Evolutionary conservation across 2,888 invertebrate genomes (phyloP).

Genomic region (Andrena fulva): DNA sequence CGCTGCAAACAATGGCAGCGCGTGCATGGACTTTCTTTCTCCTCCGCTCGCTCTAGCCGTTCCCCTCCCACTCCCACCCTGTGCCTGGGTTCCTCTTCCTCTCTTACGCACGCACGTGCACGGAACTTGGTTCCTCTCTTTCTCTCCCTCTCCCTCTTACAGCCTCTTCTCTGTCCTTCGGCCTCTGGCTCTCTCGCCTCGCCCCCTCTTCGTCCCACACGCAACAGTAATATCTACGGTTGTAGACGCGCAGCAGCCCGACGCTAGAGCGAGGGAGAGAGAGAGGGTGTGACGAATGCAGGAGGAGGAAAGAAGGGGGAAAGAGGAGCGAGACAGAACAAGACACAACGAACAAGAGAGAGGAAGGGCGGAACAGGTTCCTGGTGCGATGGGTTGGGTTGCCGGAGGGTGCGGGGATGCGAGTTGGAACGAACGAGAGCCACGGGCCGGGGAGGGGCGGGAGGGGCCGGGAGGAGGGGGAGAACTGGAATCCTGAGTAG

Average conservation of each 20-base stretch:
- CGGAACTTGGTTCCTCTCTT: slow-evolving; percentile 42
- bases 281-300: slow-evolving; percentile 27
- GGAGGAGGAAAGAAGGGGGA: slow-evolving; percentile 51
- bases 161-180: slow-evolving; percentile 15
- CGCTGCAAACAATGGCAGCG: slow-evolving; percentile 84
- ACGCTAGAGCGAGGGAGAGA: slow-evolving; percentile 38
- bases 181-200: slow-evolving; percentile 22
- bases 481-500: slow-evolving; percentile 85
- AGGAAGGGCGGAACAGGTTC: slow-evolving; percentile 82
- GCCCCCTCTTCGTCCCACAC: slow-evolving; percentile 56
- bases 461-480: slow-evolving; percentile 68
- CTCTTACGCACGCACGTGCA: slow-evolving; percentile 39
- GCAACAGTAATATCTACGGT: slow-evolving; percentile 63
- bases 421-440: slow-evolving; percentile 67
- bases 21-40: slow-evolving; percentile 78
- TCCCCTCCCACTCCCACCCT: slow-evolving; percentile 55
- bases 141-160: slow-evolving; percentile 32
- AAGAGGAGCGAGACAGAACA: slow-evolving; percentile 58
- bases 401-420: slow-evolving; percentile 72
- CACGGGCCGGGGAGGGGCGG: slow-evolving; percentile 48
- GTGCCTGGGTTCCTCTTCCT: slow-evolving; percentile 29
- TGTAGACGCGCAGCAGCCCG: slow-evolving; percentile 63
- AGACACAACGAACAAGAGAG: slow-evolving; percentile 67
- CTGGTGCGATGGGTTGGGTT: slow-evolving; percentile 77
- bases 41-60: slow-evolving; percentile 48